Base-by-base conservation (phyloP, 2,797 vertebrate genomes). In the Clarias laeviceps region DNA sequence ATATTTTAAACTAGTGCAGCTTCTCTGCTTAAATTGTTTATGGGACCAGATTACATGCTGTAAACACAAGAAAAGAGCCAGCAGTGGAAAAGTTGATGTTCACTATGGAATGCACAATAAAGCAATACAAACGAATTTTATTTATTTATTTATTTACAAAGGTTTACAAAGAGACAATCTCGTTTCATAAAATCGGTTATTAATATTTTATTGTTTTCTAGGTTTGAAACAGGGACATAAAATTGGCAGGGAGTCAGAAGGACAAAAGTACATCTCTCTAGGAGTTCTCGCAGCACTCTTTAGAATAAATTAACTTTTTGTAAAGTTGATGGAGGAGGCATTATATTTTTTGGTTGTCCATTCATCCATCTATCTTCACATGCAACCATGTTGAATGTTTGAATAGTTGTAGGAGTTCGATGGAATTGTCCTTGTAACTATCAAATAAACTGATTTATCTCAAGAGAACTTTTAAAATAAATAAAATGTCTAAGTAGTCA, bases 1-100 rank as follows among this genome's bases (percentile, higher is more conserved):
- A 88, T 86, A 90, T 90, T 88, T 90, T 90, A 91, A 90, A 88
- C 84, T 72, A 85, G 86, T 88, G 87, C 88, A 90, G 89, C 88
- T 86, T 90, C 80, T 84, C 88, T 84, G 82, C 84, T 82, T 62
- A 59, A 65, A 81, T 84, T 90, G 89, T 89, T 89, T 89, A 89
- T 85, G 65, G 69, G 87, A 82, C 81, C 85, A 56, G 77, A 87
- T 59, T 82, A 86, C 86, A 84, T 81, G 83, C 74, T 82, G 83
- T 90, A 89, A 89, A 89, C 88, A 88, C 66, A 84, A 85, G 78
- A 68, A 83, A 74, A 85, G 81, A 87, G 56, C 56, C 56, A 69
- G 86, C 87, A 77, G 70, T 85, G 85, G 85, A 90, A 88, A 85
- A 78, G 77, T 27, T 86, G 80, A 76, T 66, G 84, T 87, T 81